phyloP scores from a whole-genome alignment of 2,797 vertebrate genomes.

The Pempheris klunzingeri region DNA sequence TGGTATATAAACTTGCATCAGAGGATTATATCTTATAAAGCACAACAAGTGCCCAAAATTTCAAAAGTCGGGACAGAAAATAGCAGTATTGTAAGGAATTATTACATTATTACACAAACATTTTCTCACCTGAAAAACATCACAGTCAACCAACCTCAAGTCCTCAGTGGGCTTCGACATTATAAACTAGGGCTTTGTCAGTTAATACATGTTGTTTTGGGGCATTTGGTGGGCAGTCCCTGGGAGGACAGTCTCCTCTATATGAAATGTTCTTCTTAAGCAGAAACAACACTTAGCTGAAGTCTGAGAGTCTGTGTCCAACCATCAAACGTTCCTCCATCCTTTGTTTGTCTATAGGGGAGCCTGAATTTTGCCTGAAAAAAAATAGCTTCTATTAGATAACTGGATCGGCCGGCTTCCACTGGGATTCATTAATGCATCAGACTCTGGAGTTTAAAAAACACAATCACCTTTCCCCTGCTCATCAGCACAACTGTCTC shows the following conservation, averaged over 20 bases:
- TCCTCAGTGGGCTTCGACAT: too few relatives aligned
- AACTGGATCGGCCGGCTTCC: conserved; percentile 1
- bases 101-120: neutral
- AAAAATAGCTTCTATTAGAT: conserved; percentile 16
- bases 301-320: neutral
- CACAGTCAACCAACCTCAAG: too few relatives aligned
- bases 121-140: neutral
- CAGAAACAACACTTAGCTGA: neutral
- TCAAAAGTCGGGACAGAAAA: neutral
- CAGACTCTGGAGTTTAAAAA: conserved; percentile 41
- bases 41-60: neutral
- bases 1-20: neutral
- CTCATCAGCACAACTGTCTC: conserved; percentile 51
- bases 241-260: neutral
- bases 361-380: neutral
- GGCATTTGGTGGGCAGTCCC: neutral
- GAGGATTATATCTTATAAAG: neutral
- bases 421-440: conserved; percentile 17
- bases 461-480: conserved; percentile 26
- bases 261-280: neutral
- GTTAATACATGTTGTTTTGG: neutral
- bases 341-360: neutral
- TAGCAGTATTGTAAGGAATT: neutral
- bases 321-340: conserved; percentile 7
- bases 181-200: neutral